A percentile compares a stretch with the other conserved stretches of the same genome.
Conservation (phyloP, 92 coral and sea anemone species). For the Ricordea florida region DNA sequence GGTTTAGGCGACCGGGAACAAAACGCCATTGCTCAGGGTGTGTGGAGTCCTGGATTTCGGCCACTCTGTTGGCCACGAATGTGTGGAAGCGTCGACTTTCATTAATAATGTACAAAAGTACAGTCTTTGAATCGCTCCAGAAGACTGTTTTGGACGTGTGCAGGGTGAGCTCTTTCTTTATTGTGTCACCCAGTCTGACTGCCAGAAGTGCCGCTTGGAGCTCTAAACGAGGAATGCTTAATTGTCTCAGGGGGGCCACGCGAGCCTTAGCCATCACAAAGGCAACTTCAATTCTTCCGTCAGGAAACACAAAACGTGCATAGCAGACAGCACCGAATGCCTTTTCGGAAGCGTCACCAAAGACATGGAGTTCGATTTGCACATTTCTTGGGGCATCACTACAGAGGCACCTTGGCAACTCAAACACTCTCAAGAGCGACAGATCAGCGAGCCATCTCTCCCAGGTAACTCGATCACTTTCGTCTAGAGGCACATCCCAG, state of each 20-base stretch:
- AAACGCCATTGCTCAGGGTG: slow-evolving; percentile 45
- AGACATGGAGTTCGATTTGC: slow-evolving; percentile 53
- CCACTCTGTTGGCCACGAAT: slow-evolving; percentile 58
- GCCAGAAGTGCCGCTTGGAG: slow-evolving; percentile 70
- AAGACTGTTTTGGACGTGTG: neutral
- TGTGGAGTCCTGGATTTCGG: slow-evolving; percentile 54
- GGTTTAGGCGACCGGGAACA: slow-evolving; percentile 50
- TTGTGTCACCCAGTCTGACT: slow-evolving; percentile 32
- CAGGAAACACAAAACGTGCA: slow-evolving; percentile 37
- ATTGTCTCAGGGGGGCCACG: slow-evolving; percentile 69
- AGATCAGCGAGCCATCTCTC: slow-evolving; percentile 51
- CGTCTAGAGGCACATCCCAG: slow-evolving; percentile 58
- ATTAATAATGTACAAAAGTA: slow-evolving; percentile 58
- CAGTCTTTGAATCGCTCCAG: slow-evolving; percentile 71
- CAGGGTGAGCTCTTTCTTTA: slow-evolving; percentile 56
- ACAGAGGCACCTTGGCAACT: slow-evolving; percentile 51
- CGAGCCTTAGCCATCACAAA: slow-evolving; percentile 64
- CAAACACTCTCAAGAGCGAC: slow-evolving; percentile 18
- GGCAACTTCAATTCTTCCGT: slow-evolving; percentile 47
- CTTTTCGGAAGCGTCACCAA: slow-evolving; percentile 70
- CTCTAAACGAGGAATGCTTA: slow-evolving; percentile 69
- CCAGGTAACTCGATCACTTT: slow-evolving; percentile 22
- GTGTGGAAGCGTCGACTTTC: slow-evolving; percentile 66
- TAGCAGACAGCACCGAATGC: slow-evolving; percentile 74
- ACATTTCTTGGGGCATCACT: neutral